Conservation (phyloP, 2,113 vertebrate genomes). For the Megalops atlanticus region DNA sequence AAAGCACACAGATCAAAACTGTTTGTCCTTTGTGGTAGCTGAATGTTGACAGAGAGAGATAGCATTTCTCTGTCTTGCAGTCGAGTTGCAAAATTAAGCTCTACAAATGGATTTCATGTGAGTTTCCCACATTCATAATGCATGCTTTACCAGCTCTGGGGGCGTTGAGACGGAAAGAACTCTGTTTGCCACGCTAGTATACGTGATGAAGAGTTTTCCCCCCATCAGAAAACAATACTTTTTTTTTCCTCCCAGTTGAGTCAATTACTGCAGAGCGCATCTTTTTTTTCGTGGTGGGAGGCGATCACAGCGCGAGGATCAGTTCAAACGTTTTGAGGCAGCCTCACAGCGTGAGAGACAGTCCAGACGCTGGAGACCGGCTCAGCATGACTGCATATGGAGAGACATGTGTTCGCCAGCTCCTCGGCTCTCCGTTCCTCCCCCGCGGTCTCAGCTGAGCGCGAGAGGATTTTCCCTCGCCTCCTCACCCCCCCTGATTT, state of each 20-base stretch:
- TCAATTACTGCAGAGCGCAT: conserved; percentile 52
- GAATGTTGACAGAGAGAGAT: conserved; percentile 19
- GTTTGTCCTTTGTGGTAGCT: not conserved
- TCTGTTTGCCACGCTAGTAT: conserved; percentile 52
- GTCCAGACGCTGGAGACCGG: too few species aligned
- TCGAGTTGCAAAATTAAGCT: too few species aligned
- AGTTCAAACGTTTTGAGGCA: not conserved
- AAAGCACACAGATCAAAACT: not conserved
- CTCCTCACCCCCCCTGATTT: too few species aligned
- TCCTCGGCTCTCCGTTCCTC: not conserved
- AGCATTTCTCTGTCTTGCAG: not conserved
- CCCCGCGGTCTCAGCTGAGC: too few species aligned
- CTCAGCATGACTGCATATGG: not conserved
- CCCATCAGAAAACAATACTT: conserved; percentile 46
- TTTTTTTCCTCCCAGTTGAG: conserved; percentile 52
- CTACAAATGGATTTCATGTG: not conserved
- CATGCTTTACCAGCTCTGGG: conserved; percentile 21
- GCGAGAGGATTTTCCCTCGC: too few species aligned
- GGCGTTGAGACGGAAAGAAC: conserved; percentile 30
- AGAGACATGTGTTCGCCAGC: not conserved
- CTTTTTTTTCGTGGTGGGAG: not conserved
- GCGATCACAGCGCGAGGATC: conserved; percentile 42
- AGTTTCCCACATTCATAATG: conserved; percentile 24
- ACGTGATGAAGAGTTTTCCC: conserved; percentile 46
- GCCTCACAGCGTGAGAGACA: too few species aligned